These are phyloP conservation scores for Muscidifurax raptorellus DNA, from an alignment of 1,140 invertebrate species.

Conservation along the genomic window DNA sequence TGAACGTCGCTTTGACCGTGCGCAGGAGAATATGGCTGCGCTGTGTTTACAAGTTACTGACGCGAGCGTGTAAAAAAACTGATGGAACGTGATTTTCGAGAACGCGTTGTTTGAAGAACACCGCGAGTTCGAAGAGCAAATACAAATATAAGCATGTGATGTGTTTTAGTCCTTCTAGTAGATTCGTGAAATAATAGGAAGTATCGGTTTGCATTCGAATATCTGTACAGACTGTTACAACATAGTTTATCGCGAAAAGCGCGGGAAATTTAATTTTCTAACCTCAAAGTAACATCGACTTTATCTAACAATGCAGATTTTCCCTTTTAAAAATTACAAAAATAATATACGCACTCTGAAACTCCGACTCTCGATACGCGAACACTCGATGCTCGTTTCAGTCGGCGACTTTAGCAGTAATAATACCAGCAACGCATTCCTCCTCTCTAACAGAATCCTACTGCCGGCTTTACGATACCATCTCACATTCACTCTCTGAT, in stretches of 20 bases:
- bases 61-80: background rate
- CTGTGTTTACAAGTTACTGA: background rate
- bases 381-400: background rate
- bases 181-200: no score
- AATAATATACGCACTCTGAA: background rate
- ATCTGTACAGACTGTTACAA: no score
- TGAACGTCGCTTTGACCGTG: background rate
- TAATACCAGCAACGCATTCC: background rate
- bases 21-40: background rate
- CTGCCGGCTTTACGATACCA: background rate
- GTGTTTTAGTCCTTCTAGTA: no score
- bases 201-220: no score
- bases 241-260: no score
- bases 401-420: background rate
- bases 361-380: background rate
- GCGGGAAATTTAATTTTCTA: no score
- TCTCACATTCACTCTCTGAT: background rate
- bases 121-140: background rate
- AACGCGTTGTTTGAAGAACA: background rate
- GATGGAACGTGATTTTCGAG: background rate
- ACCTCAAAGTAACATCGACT: no score
- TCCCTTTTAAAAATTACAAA: no score
- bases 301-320: no score
- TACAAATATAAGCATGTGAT: no score
- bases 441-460: no score